phyloP scores from a whole-genome alignment of 2,888 invertebrate genomes.

The Endomychus coccineus region DNA sequence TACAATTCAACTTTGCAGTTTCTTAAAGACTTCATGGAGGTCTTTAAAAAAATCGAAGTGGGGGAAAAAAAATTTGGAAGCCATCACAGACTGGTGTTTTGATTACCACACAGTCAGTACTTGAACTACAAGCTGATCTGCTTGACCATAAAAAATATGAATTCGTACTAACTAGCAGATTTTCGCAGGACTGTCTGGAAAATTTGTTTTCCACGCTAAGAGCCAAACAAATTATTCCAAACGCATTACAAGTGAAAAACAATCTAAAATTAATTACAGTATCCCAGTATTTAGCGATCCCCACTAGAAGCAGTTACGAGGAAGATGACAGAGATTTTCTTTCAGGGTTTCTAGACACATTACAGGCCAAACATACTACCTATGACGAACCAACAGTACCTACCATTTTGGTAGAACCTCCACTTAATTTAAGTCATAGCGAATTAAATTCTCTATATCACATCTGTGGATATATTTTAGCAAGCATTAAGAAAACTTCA shows the following conservation, averaged over 20 bases:
- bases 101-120: conserved; percentile 3
- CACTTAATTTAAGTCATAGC: conserved; percentile 16
- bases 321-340: conserved; percentile 21
- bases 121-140: neutral
- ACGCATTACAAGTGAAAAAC: conserved; percentile 4
- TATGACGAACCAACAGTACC: conserved; percentile 12
- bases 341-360: conserved; percentile 17
- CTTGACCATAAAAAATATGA: neutral
- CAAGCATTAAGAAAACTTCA: conserved; percentile 10
- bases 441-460: conserved; percentile 22
- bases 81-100: conserved; percentile 16
- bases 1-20: conserved; percentile 16
- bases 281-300: conserved; percentile 5
- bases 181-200: conserved; percentile 10
- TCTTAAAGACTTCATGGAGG: conserved; percentile 17
- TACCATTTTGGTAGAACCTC: conserved; percentile 1
- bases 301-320: conserved; percentile 17
- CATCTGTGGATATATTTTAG: conserved; percentile 15
- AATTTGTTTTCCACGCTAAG: conserved; percentile 5
- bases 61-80: conserved; percentile 19
- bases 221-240: conserved; percentile 4
- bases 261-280: conserved; percentile 9
- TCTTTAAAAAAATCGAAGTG: conserved; percentile 13
- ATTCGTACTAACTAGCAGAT: conserved; percentile 3
- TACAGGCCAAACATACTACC: conserved; percentile 2